Evolutionary conservation across 2,888 invertebrate genomes (phyloP).

Genomic region (Schizotus pectinicornis): DNA sequence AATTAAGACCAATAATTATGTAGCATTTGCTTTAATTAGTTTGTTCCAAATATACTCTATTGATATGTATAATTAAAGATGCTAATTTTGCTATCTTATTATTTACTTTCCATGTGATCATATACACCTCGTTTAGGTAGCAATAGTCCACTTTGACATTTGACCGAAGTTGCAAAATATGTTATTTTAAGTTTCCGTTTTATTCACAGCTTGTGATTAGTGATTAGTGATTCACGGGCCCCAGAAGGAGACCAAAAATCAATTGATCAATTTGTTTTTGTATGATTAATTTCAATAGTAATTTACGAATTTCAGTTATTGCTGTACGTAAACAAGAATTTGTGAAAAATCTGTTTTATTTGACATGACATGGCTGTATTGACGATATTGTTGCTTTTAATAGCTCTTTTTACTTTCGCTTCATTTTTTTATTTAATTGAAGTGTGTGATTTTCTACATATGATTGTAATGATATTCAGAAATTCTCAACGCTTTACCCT

Average conservation of each 20-base stretch:
- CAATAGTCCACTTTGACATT: constrained; percentile 19
- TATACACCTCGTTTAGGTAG: constrained; percentile 18
- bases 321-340: constrained; percentile 23
- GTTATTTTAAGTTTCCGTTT: constrained; percentile 23
- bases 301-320: constrained; percentile 24
- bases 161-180: constrained; percentile 23
- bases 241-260: constrained; percentile 20
- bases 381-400: constrained; percentile 21
- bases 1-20: constrained; percentile 22
- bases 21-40: constrained; percentile 19
- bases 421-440: constrained; percentile 18
- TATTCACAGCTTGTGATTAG: constrained; percentile 20
- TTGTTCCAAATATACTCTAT: constrained; percentile 22
- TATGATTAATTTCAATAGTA: constrained; percentile 23
- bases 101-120: constrained; percentile 25
- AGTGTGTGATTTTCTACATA: constrained; percentile 22
- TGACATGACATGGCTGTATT: constrained; percentile 21
- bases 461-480: constrained; percentile 23
- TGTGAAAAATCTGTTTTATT: constrained; percentile 22
- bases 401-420: constrained; percentile 18
- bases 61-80: constrained; percentile 23
- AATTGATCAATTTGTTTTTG: constrained; percentile 19
- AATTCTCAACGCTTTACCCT: constrained; percentile 19
- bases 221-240: constrained; percentile 15
- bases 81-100: constrained; percentile 25